phyloP scores from a whole-genome alignment of 2,888 invertebrate genomes.

The Mythimna loreyi region DNA sequence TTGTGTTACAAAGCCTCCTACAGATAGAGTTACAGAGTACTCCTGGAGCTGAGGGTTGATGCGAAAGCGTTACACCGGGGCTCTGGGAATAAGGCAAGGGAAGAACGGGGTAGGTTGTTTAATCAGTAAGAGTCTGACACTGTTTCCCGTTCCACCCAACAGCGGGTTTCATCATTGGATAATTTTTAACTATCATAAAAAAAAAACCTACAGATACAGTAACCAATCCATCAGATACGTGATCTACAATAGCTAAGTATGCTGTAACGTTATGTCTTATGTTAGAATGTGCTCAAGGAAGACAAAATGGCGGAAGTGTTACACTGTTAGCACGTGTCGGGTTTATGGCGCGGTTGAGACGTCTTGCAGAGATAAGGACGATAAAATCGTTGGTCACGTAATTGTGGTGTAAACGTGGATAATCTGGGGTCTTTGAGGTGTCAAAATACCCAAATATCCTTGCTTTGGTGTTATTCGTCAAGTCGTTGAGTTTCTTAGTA shows the following conservation, averaged over 20 bases:
- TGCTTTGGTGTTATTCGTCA: too few species aligned
- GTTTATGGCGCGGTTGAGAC: slow-evolving; percentile 37
- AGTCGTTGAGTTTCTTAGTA: too few species aligned
- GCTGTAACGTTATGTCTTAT: slow-evolving; percentile 35
- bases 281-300: slow-evolving; percentile 47
- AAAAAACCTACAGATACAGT: background rate
- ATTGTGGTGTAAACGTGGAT: background rate
- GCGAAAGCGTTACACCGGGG: too few species aligned
- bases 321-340: slow-evolving; percentile 38
- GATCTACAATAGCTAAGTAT: slow-evolving; percentile 41
- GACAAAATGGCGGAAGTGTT: slow-evolving; percentile 53
- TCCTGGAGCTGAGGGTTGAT: too few species aligned
- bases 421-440: background rate
- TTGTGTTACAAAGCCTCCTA: background rate
- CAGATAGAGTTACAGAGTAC: background rate
- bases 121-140: too few species aligned
- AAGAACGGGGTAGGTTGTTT: too few species aligned
- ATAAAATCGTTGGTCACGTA: slow-evolving; percentile 25
- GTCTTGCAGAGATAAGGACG: slow-evolving; percentile 8
- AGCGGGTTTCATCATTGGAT: too few species aligned
- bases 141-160: too few species aligned
- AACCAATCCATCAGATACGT: slow-evolving; percentile 10
- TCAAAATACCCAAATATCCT: too few species aligned
- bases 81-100: too few species aligned
- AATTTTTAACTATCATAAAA: too few species aligned